phyloP scores from a whole-genome alignment of 1,140 invertebrate species.

The Drosophila malerkotliana region DNA sequence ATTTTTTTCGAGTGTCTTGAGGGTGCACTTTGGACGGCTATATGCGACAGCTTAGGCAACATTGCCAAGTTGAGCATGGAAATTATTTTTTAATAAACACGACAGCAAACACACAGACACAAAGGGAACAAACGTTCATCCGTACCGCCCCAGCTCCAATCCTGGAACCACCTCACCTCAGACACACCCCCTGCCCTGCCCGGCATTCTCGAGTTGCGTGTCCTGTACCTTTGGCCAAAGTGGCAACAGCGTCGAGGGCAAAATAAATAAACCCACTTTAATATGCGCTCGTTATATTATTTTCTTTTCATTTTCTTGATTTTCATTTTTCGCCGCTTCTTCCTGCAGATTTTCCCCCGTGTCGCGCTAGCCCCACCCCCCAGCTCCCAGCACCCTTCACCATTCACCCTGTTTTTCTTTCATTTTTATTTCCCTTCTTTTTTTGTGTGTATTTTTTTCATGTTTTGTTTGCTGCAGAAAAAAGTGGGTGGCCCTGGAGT shows the following conservation, averaged over 20 bases:
- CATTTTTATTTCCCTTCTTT: conserved; percentile 48
- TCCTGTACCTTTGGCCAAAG: conserved; percentile 61
- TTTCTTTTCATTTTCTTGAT: conserved; percentile 83
- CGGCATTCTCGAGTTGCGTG: conserved; percentile 15
- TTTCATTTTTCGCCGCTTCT: conserved; percentile 42
- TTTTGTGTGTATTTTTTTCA: conserved; percentile 41
- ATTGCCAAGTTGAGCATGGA: conserved; percentile 72
- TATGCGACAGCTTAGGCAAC: conserved; percentile 45
- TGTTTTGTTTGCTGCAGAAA: conserved; percentile 65
- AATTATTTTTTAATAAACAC: conserved; percentile 83
- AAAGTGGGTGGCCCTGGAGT: neutral
- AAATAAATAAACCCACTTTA: conserved; percentile 83
- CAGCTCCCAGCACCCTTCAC: conserved; percentile 15
- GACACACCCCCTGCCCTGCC: neutral
- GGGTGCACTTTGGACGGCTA: neutral
- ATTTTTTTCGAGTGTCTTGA: neutral
- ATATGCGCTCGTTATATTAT: conserved; percentile 83
- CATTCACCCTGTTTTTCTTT: conserved; percentile 50
- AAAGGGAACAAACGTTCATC: conserved; percentile 33
- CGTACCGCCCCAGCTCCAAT: neutral
- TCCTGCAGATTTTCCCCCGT: conserved; percentile 18
- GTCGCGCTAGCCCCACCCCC: conserved; percentile 20
- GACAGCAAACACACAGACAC: conserved; percentile 58
- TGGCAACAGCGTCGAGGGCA: conserved; percentile 74
- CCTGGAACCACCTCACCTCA: neutral